These are phyloP conservation scores for Pteria penguin DNA, from an alignment of 2,888 invertebrate species.

Conservation along the genomic window DNA sequence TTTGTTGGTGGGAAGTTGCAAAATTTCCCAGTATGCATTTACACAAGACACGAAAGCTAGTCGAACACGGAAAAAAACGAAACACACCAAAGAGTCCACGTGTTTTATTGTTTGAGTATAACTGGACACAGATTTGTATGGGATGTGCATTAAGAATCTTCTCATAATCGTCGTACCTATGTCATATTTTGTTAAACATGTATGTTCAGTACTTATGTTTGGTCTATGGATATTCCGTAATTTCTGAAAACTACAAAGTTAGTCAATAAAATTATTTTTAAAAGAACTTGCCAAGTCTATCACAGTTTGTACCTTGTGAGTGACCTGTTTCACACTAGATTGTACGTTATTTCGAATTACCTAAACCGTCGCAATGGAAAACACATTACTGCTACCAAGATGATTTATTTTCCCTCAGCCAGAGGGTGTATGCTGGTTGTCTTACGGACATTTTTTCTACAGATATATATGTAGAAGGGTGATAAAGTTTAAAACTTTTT, in stretches of 20 bases:
- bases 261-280: slow-evolving; percentile 22
- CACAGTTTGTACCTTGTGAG: too few relatives aligned
- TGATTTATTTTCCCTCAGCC: too few relatives aligned
- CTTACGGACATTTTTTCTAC: too few relatives aligned
- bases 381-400: too few relatives aligned
- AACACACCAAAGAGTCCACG: neutral
- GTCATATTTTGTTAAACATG: slow-evolving; percentile 35
- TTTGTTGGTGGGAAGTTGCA: slow-evolving; percentile 6
- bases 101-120: slow-evolving; percentile 15
- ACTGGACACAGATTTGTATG: slow-evolving; percentile 30
- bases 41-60: slow-evolving; percentile 1
- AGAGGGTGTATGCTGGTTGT: too few relatives aligned
- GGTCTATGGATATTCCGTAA: slow-evolving; percentile 38
- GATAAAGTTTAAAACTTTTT: too few relatives aligned
- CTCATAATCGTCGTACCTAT: slow-evolving; percentile 30
- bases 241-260: slow-evolving; percentile 4
- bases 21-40: slow-evolving; percentile 32
- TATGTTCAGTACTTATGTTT: slow-evolving; percentile 42
- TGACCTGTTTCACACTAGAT: too few relatives aligned
- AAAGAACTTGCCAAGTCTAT: too few relatives aligned
- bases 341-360: too few relatives aligned
- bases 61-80: neutral
- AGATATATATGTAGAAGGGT: too few relatives aligned
- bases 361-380: too few relatives aligned
- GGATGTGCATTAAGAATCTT: slow-evolving; percentile 28